Percentiles rank a stretch among this genome's conserved stretches.
phyloP scores from a whole-genome alignment of 2,888 invertebrate genomes.

The Limulus polyphemus region DNA sequence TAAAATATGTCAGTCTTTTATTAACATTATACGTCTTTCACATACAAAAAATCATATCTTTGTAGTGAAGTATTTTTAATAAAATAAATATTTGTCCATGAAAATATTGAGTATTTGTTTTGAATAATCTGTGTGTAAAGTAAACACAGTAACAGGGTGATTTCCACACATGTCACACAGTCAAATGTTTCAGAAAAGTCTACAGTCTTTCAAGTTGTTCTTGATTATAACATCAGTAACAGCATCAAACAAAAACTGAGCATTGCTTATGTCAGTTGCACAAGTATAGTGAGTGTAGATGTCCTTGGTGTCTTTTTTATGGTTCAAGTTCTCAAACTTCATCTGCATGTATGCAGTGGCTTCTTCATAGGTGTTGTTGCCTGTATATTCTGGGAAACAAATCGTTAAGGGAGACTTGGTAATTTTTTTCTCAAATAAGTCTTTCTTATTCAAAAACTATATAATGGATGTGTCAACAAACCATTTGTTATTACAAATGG shows the following conservation, averaged over 20 bases:
- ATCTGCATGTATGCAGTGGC: slow-evolving; percentile 73
- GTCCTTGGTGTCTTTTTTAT: slow-evolving; percentile 75
- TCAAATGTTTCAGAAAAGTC: slow-evolving; percentile 57
- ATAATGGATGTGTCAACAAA: slow-evolving; percentile 83
- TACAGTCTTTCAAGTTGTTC: slow-evolving; percentile 77
- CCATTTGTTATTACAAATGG: slow-evolving; percentile 88
- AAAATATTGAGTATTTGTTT: too few relatives aligned
- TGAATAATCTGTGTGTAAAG: too few relatives aligned
- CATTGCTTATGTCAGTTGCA: slow-evolving; percentile 77
- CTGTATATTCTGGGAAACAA: slow-evolving; percentile 80
- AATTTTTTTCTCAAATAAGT: slow-evolving; percentile 80
- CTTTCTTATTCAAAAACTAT: slow-evolving; percentile 79
- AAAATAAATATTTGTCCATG: too few relatives aligned
- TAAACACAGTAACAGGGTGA: too few relatives aligned
- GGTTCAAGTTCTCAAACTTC: slow-evolving; percentile 81
- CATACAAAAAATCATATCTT: too few relatives aligned
- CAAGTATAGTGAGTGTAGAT: slow-evolving; percentile 84
- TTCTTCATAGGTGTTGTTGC: slow-evolving; percentile 68
- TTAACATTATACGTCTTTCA: too few relatives aligned
- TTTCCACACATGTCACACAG: too few relatives aligned
- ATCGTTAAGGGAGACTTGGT: slow-evolving; percentile 64
- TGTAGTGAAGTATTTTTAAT: too few relatives aligned
- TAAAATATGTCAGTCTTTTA: too few relatives aligned
- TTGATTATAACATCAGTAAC: slow-evolving; percentile 85
- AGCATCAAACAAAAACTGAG: slow-evolving; percentile 52